These are phyloP conservation scores for Phalacrocorax carbo DNA, from an alignment of 2,113 vertebrate species.

Conservation along the genomic window DNA sequence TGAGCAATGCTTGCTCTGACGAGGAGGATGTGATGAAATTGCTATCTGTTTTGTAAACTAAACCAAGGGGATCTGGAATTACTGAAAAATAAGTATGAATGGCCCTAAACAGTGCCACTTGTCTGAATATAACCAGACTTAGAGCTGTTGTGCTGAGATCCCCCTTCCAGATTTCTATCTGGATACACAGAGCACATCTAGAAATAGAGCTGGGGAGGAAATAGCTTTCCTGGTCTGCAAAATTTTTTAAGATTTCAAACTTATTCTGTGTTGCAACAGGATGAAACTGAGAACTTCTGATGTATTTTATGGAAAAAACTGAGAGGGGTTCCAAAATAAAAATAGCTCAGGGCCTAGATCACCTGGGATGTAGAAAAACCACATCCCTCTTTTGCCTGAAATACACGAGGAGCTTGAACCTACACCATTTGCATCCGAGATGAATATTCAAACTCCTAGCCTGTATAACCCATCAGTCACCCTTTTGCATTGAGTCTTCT, in stretches of 20 bases:
- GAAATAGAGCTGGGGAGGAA: conserved; percentile 14
- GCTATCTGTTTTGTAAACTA: neutral
- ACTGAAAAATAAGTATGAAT: neutral
- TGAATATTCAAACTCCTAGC: neutral
- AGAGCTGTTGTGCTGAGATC: neutral
- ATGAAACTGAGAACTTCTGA: neutral
- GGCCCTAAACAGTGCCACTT: neutral
- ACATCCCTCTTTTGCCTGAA: neutral
- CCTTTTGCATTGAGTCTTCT: neutral
- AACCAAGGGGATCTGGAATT: neutral
- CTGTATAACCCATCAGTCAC: neutral
- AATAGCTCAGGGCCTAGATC: neutral
- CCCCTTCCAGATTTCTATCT: neutral
- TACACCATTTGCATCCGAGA: neutral
- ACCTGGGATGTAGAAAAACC: neutral
- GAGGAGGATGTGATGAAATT: conserved; percentile 3
- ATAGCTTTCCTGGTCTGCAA: neutral
- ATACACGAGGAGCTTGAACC: neutral
- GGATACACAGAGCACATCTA: neutral
- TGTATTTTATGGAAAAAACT: neutral
- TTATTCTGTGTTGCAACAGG: neutral
- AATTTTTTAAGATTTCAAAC: neutral
- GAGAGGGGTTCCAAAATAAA: neutral
- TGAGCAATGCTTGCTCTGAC: neutral
- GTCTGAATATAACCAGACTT: neutral